These are phyloP conservation scores for Abrostola triplasia DNA, from an alignment of 2,888 invertebrate genomes.

Conservation along the genomic window DNA sequence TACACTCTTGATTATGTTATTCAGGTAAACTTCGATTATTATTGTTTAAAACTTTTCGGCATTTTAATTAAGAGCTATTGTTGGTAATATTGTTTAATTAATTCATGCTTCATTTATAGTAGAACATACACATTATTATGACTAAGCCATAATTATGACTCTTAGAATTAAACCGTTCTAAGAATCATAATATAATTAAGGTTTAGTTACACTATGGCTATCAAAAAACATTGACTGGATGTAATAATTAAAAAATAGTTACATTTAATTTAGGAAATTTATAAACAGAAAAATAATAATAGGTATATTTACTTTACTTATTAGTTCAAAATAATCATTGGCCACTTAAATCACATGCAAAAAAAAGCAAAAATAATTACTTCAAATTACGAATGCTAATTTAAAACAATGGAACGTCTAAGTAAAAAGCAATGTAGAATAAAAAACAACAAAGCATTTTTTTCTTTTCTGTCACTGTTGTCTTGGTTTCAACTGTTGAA, in stretches of 20 bases:
- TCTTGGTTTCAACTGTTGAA: conserved; percentile 58
- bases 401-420: neutral
- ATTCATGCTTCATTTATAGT: neutral
- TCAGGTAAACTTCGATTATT: neutral
- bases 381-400: neutral
- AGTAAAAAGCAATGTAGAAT: conserved; percentile 30
- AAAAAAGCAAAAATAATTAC: neutral
- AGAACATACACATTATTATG: too few relatives aligned
- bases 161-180: too few relatives aligned
- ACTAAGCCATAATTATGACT: too few relatives aligned
- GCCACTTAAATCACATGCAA: neutral
- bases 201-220: too few relatives aligned
- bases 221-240: too few relatives aligned
- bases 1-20: neutral
- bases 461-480: conserved; percentile 60
- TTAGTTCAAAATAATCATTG: neutral
- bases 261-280: too few relatives aligned
- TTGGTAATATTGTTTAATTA: neutral
- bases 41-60: neutral
- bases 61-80: conserved; percentile 7
- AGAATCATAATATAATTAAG: too few relatives aligned
- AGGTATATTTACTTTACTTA: too few relatives aligned
- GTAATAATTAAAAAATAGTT: too few relatives aligned
- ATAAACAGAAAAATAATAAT: too few relatives aligned
- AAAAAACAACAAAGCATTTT: conserved; percentile 58